Percentiles rank a stretch among this genome's conserved stretches.
Conservation (phyloP, 2,888 invertebrate species). For the Parnassius smintheus region DNA sequence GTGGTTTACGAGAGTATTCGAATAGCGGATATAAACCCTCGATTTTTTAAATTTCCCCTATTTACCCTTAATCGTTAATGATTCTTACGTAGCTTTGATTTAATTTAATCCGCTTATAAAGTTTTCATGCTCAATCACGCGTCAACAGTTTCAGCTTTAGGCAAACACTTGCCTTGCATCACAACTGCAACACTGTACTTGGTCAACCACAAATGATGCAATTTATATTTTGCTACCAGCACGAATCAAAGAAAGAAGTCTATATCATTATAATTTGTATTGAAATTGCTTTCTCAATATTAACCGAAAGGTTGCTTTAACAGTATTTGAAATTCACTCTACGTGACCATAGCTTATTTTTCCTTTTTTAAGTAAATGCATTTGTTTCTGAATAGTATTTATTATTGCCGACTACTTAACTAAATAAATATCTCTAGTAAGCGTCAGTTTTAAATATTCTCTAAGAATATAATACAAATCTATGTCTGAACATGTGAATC, state of each 20-base stretch:
- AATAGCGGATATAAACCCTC: too few relatives aligned
- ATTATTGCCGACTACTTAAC: too few relatives aligned
- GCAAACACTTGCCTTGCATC: neutral
- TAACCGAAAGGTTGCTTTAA: neutral
- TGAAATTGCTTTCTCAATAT: neutral
- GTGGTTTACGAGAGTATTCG: too few relatives aligned
- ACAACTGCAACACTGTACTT: neutral
- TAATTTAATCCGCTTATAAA: too few relatives aligned
- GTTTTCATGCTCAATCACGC: neutral
- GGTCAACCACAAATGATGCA: neutral
- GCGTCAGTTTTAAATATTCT: too few relatives aligned
- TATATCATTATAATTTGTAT: neutral
- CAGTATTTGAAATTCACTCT: neutral
- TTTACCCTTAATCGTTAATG: too few relatives aligned
- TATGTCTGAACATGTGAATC: too few relatives aligned
- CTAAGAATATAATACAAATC: too few relatives aligned
- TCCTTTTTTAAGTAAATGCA: neutral
- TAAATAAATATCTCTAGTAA: too few relatives aligned
- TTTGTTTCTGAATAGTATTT: neutral
- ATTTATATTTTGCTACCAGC: neutral
- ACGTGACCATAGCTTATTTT: constrained; percentile 4
- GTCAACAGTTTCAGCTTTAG: neutral
- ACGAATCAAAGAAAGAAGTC: neutral
- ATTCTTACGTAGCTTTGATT: too few relatives aligned
- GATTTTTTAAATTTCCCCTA: too few relatives aligned